Evolutionary conservation across 2,888 invertebrate species (phyloP), one percentile per base, ranked within the genome.

Genomic region (Andrena dorsata): DNA sequence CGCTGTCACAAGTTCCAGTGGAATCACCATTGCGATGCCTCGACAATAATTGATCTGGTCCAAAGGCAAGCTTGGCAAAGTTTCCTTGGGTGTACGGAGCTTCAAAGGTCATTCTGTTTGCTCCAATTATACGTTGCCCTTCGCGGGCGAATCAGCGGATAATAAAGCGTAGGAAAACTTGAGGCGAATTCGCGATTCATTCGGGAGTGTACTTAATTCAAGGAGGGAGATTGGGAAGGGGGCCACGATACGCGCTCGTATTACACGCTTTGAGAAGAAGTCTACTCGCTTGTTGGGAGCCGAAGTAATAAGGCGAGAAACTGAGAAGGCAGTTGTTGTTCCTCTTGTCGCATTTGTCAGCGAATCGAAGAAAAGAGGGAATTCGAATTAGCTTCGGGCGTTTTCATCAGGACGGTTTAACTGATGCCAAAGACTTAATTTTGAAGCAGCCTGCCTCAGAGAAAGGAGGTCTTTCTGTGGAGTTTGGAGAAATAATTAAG

Each of bases 111-210:
- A 80, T 68, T 68, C 49, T 68, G 66, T 74, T 79, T 35, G 53
- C 60, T 60, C 60, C 69, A 76, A 72, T 80, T 74, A 65, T 66
- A 58, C 74, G 30, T 82, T 75, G 60, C 75, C 51, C 71, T 82
- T 64, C 58, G 32, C 53, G 28, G 51, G 69, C 64, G 69, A 78
- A 82, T 77, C 64, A 72, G 30, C 63, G 71, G 30, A 77, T 64
- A 72, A 78, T 72, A 74, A 65, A 72, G 68, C 63, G 41, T 28
- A 58, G 56, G 60, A 65, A 63, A 83, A 79, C 63, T 79, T 65
- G 51, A 35, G 60, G 77, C 30, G 47, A 74, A 77, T 71, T 81
- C 63, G 64, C 70, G 32, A 75, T 77, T 83, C 77, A 53, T 73
- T 30, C 60, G 26, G 30, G 41, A 63, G 73, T 64, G 49, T 58